Evolutionary conservation across 2,113 vertebrate species (phyloP).

Genomic region (Dinomys branickii): DNA sequence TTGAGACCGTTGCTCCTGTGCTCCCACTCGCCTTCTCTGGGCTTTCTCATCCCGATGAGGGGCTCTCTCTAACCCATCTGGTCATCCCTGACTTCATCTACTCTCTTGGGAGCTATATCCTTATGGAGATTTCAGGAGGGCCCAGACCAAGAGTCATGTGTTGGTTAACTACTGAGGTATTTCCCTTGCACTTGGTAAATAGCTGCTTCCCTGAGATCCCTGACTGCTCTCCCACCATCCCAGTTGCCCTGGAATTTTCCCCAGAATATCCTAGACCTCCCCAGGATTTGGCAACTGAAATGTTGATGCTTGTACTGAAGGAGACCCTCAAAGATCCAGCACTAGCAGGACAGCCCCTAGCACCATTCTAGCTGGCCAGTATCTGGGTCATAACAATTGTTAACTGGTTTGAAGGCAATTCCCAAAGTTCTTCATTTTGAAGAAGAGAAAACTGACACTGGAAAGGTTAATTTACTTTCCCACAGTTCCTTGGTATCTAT

Average conservation of each 20-base stretch:
- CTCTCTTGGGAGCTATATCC: neutral
- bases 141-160: neutral
- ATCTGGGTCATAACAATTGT: neutral
- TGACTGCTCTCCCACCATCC: neutral
- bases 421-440: neutral
- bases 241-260: neutral
- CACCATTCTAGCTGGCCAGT: neutral
- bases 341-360: neutral
- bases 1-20: neutral
- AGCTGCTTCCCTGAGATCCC: neutral
- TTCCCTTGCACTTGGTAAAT: neutral
- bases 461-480: neutral
- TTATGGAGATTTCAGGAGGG: neutral
- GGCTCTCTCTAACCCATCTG: neutral
- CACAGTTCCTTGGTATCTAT: neutral
- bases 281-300: neutral
- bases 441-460: neutral
- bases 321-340: neutral
- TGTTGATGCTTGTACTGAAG: neutral
- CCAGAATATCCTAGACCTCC: neutral
- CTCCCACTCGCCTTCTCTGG: neutral
- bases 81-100: neutral
- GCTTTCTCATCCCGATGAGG: neutral
- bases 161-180: neutral
- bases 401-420: conserved; percentile 14